phyloP scores from a whole-genome alignment of 92 coral and sea anemone genomes.

The Epizoanthus rinbou region DNA sequence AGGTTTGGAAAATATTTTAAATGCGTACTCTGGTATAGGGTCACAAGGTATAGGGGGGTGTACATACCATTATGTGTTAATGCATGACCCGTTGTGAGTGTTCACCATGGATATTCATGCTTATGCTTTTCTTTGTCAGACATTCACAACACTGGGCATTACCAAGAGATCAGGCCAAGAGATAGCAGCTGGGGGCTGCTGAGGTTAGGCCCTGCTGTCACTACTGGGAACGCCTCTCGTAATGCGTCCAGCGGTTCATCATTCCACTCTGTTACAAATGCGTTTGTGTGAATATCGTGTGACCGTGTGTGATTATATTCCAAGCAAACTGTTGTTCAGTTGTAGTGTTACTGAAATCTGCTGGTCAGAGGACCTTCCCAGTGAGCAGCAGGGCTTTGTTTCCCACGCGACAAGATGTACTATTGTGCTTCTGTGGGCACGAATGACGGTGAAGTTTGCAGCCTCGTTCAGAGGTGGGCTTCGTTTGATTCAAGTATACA shows the following conservation, averaged over 20 bases:
- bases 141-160: conserved; percentile 76
- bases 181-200: conserved; percentile 86
- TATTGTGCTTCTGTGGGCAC: conserved; percentile 4
- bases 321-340: not conserved
- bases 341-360: not conserved
- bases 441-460: conserved; percentile 38
- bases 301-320: too few species aligned
- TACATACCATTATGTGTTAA: too few species aligned
- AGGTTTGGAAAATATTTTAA: too few species aligned
- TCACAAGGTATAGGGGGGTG: too few species aligned
- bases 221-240: conserved; percentile 9
- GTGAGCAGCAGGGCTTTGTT: conserved; percentile 34
- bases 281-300: too few species aligned
- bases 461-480: conserved; percentile 26
- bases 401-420: conserved; percentile 29
- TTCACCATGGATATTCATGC: too few species aligned
- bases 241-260: not conserved
- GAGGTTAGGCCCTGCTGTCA: conserved; percentile 99
- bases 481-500: conserved; percentile 29
- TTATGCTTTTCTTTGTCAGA: conserved; percentile 43
- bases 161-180: conserved; percentile 89
- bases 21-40: too few species aligned
- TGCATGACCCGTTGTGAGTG: too few species aligned
- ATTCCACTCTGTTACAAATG: not conserved
- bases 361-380: conserved; percentile 1